Evolutionary conservation across 2,797 vertebrate species (phyloP).

Genomic region (Pseudotriccus pelzelni): DNA sequence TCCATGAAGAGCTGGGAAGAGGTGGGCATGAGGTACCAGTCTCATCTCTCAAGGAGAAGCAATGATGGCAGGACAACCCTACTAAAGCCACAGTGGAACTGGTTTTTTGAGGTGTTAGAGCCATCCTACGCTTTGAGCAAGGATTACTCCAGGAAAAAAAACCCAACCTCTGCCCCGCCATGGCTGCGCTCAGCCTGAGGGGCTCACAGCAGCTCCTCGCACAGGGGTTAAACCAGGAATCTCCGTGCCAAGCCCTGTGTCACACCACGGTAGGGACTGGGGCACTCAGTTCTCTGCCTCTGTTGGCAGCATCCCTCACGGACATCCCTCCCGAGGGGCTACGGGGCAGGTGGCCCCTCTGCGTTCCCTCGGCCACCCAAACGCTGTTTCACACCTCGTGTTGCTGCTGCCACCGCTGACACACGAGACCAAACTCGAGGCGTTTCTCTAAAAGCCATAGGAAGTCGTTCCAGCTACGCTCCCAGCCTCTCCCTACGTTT

Average conservation of each 20-base stretch:
- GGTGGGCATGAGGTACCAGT: not conserved
- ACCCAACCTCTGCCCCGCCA: too few species aligned
- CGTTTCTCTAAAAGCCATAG: not conserved
- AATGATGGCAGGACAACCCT: not conserved
- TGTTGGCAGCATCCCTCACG: fast-evolving
- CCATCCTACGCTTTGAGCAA: not conserved
- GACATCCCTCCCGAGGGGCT: not conserved
- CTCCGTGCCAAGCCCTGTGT: not conserved
- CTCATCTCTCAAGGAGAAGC: not conserved
- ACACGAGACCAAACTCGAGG: not conserved
- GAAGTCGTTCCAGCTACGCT: not conserved
- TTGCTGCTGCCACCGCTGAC: fast-evolving
- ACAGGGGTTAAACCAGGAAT: not conserved
- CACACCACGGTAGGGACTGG: fast-evolving
- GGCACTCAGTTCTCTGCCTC: not conserved
- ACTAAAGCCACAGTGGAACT: not conserved
- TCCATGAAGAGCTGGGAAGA: not conserved
- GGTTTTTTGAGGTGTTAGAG: not conserved
- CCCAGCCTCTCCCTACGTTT: not conserved
- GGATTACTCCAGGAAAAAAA: not conserved
- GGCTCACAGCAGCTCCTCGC: not conserved
- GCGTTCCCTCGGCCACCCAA: not conserved
- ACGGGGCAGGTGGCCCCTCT: not conserved
- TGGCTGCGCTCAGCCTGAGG: not conserved
- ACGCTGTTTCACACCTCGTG: not conserved